phyloP scores from a whole-genome alignment of 2,113 vertebrate species.

The Blennius ocellaris region DNA sequence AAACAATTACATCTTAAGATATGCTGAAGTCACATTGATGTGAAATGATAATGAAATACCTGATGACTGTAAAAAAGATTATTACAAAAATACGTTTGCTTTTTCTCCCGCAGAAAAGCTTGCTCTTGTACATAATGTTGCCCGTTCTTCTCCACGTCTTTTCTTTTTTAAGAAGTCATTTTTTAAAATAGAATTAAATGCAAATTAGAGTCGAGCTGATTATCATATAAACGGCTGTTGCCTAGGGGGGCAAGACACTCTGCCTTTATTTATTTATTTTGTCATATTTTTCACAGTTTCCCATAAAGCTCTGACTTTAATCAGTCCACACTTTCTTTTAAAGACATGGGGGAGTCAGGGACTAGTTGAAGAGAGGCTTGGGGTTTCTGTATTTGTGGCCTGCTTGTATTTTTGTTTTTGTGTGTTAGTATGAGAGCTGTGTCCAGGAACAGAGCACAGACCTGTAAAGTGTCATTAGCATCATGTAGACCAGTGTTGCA shows the following conservation, averaged over 20 bases:
- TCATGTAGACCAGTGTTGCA: not conserved
- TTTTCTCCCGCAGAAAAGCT: slow-evolving; percentile 31
- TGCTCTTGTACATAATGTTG: slow-evolving; percentile 50
- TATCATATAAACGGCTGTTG: slow-evolving; percentile 83
- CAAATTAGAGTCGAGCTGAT: slow-evolving; percentile 83
- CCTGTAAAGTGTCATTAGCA: slow-evolving; percentile 4
- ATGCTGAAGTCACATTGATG: not conserved
- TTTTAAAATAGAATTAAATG: slow-evolving; percentile 84
- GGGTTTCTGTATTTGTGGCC: slow-evolving; percentile 16
- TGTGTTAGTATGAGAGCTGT: not conserved
- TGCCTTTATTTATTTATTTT: slow-evolving; percentile 81
- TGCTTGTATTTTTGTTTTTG: slow-evolving; percentile 4
- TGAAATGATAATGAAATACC: slow-evolving; percentile 16
- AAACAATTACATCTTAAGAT: not conserved
- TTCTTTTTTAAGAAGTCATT: slow-evolving; percentile 67
- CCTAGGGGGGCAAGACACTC: slow-evolving; percentile 68
- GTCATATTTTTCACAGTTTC: slow-evolving; percentile 67
- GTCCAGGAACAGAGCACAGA: not conserved
- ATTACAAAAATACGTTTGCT: slow-evolving; percentile 35
- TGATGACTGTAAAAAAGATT: slow-evolving; percentile 34
- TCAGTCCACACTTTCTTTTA: slow-evolving; percentile 76
- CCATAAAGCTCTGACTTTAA: slow-evolving; percentile 76
- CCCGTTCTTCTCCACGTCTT: slow-evolving; percentile 40
- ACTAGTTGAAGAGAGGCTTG: slow-evolving; percentile 26
- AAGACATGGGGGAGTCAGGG: slow-evolving; percentile 70